Evolutionary conservation across 2,888 invertebrate species (phyloP).

Genomic region (Homarus gammarus): DNA sequence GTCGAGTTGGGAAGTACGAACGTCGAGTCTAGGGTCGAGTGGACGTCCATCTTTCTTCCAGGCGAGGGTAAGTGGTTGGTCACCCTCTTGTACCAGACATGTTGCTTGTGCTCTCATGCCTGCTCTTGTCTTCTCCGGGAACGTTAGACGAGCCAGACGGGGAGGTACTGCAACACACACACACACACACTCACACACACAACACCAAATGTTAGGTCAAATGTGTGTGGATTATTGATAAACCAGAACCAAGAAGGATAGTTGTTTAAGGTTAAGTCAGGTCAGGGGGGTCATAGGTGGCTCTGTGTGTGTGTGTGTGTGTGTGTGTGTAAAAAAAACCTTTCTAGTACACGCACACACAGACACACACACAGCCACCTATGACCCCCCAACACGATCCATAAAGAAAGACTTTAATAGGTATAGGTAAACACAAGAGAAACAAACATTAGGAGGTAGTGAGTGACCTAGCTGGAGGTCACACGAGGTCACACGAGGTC

Average conservation of each 20-base stretch:
- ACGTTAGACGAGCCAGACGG: constrained; percentile 64
- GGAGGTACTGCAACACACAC: constrained; percentile 68
- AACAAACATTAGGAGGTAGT: no score
- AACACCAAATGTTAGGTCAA: neutral
- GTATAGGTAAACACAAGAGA: no score
- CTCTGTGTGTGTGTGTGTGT: no score
- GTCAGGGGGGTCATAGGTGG: no score
- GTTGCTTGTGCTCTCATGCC: constrained; percentile 73
- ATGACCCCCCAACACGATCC: no score
- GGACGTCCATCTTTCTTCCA: constrained; percentile 77
- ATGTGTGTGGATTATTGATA: neutral
- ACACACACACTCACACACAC: constrained; percentile 43
- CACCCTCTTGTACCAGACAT: constrained; percentile 71
- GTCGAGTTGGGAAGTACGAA: constrained; percentile 78
- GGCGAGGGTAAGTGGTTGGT: constrained; percentile 63
- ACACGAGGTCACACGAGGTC: no score
- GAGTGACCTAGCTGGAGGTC: no score
- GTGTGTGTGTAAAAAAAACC: no score
- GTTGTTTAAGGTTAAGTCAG: no score
- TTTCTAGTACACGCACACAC: no score
- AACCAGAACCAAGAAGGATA: neutral
- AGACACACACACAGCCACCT: no score
- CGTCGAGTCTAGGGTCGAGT: constrained; percentile 78
- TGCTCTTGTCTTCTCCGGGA: constrained; percentile 63
- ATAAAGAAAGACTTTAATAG: neutral